Percentiles rank a stretch among this genome's conserved stretches.
Conservation (phyloP, 2,888 invertebrate species). For the Philopedon plagiatum region DNA sequence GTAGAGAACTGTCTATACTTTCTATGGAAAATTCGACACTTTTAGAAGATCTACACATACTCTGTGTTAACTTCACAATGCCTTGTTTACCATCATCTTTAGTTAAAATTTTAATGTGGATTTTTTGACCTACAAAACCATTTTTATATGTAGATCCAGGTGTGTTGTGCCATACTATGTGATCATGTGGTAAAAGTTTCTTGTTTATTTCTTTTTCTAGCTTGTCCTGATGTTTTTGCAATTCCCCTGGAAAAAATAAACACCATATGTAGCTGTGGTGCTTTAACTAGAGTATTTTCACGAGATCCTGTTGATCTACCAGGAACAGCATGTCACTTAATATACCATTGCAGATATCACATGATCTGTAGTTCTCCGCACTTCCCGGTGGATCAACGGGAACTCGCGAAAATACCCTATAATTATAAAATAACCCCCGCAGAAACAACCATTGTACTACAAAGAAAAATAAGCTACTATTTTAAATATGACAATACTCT, state of each 20-base stretch:
- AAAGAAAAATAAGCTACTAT: no score
- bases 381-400: no score
- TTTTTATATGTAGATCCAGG: slow-evolving; percentile 72
- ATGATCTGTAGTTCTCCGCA: no score
- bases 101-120: slow-evolving; percentile 74
- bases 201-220: slow-evolving; percentile 73
- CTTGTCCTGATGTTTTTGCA: slow-evolving; percentile 72
- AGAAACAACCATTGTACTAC: no score
- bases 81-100: slow-evolving; percentile 70
- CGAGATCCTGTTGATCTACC: no score
- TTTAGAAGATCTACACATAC: slow-evolving; percentile 64
- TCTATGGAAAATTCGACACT: slow-evolving; percentile 72
- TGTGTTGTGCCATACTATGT: slow-evolving; percentile 66
- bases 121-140: slow-evolving; percentile 71
- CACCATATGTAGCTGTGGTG: no score
- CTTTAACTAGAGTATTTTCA: no score
- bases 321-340: no score
- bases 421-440: no score
- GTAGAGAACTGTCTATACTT: slow-evolving; percentile 72
- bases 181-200: slow-evolving; percentile 68
- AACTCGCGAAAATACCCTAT: no score
- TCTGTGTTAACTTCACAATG: slow-evolving; percentile 70
- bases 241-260: slow-evolving; percentile 68
- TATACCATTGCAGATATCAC: no score
- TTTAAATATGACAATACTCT: no score